These are phyloP conservation scores for Pseudachorutes palmiensis DNA, from an alignment of 1,140 invertebrate genomes.

Conservation along the genomic window DNA sequence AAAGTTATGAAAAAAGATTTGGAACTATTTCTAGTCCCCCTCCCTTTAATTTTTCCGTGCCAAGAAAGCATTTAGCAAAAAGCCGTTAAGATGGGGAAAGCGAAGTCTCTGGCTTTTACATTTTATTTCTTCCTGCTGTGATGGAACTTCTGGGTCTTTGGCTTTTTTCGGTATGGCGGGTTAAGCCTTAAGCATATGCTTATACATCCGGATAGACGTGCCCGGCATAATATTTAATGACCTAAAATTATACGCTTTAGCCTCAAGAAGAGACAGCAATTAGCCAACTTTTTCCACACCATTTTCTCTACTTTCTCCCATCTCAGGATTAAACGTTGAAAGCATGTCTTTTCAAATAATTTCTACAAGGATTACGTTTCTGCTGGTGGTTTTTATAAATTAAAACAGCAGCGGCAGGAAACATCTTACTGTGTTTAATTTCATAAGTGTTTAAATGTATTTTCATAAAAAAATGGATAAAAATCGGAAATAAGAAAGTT, in stretches of 20 bases:
- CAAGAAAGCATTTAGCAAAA: slow-evolving; percentile 6
- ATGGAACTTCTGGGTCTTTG: neutral
- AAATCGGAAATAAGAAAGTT: too few relatives aligned
- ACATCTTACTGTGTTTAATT: too few relatives aligned
- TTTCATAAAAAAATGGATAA: too few relatives aligned
- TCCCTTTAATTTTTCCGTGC: neutral
- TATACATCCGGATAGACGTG: neutral
- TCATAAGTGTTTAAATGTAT: too few relatives aligned
- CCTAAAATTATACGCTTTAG: slow-evolving; percentile 32
- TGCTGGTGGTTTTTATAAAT: too few relatives aligned
- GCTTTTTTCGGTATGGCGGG: neutral
- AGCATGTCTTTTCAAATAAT: neutral
- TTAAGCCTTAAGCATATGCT: neutral
- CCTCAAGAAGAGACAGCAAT: slow-evolving; percentile 30
- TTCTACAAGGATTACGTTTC: too few relatives aligned
- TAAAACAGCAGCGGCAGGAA: too few relatives aligned
- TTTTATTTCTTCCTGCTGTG: slow-evolving; percentile 4
- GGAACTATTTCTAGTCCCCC: slow-evolving; percentile 1
- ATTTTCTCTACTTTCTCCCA: slow-evolving; percentile 5
- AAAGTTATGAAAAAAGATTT: slow-evolving; percentile 18
- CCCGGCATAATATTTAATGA: slow-evolving; percentile 31
- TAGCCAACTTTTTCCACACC: slow-evolving; percentile 33
- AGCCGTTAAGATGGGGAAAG: neutral
- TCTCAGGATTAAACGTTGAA: neutral
- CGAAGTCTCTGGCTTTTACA: neutral